Evolutionary conservation across 2,113 vertebrate genomes (phyloP).

Genomic region (Isichthys henryi): DNA sequence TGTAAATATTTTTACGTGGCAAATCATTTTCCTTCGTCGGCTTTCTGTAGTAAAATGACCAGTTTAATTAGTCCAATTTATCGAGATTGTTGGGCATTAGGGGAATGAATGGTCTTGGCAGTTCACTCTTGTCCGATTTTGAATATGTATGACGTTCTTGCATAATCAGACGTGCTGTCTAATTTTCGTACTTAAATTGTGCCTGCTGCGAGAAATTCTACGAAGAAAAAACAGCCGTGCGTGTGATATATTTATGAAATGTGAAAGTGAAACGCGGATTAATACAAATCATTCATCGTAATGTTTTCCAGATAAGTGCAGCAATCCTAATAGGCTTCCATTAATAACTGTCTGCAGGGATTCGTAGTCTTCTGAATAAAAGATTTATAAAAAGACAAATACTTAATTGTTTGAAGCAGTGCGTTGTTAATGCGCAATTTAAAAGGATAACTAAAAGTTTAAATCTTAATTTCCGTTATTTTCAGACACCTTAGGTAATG

Average conservation of each 20-base stretch:
- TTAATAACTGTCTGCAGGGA: not conserved
- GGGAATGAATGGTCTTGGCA: not conserved
- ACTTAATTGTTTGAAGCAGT: not conserved
- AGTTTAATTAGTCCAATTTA: conserved; percentile 5
- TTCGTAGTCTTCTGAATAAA: not conserved
- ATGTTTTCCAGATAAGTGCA: not conserved
- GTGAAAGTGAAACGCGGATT: not conserved
- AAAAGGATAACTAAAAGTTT: not conserved
- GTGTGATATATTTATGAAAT: not conserved
- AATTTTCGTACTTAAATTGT: not conserved
- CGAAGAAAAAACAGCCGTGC: not conserved
- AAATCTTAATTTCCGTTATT: not conserved
- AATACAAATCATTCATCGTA: not conserved
- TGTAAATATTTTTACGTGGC: not conserved
- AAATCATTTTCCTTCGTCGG: not conserved
- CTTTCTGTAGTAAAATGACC: not conserved
- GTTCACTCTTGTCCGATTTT: not conserved
- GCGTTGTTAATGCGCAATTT: not conserved
- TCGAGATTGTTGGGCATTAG: not conserved
- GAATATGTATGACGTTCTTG: not conserved
- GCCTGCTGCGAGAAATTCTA: not conserved
- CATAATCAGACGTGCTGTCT: not conserved
- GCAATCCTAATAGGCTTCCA: not conserved
- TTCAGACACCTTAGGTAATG: too few relatives aligned
- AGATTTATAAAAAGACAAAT: not conserved